Base-by-base conservation (phyloP, 1,140 invertebrate species). In the Probaryconus sp. region DNA sequence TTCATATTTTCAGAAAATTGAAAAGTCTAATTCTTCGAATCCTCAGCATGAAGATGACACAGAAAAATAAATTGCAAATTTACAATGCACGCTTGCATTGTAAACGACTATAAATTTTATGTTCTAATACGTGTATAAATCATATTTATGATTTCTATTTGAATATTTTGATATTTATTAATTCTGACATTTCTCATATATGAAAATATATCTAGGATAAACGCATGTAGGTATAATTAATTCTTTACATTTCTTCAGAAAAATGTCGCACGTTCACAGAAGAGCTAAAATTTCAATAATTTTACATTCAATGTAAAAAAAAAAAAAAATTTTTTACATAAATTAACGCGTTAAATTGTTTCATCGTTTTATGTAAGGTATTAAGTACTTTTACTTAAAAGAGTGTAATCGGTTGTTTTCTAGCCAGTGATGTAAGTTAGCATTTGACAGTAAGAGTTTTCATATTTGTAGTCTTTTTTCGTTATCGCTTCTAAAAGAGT, bases 141-240 rank as follows among this genome's bases (percentile, higher is more conserved):
- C 10, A 26, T 5, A 24, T 26, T 61, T 37, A 30, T 42, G 35
- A 42, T 9, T 2, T 31, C 11, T 1, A 58, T 68, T 58, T 68
- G 11, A 50, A 58, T 68, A 68, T 17, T 51, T 58, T 3, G 50
- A 50, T 50, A 56, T 50, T 48, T 20, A 40, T 48, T 50, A 42
- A 43, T 35, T 18, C 33, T 68, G 53, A 68, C 53, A 68, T 68
- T 68, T 68, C n/a, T n/a, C 10, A 14, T 13, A 31, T 50, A 11
- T 61, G n/a, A 14, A 61, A 38, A 38, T 48, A 16, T 45, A 58
- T 20, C 56, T 48, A n/a, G 43, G 16, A 61, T 35, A 17, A 61
- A 48, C 5, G 38, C 56, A 24, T 48, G 21, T 47, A n/a, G 20
- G 20, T 21, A 47, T 47, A 47, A 17, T 56, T 4, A 3, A 45